Evolutionary conservation across 2,888 invertebrate genomes (phyloP), one percentile per base, ranked within the genome.

Genomic region (Eulithis testata): DNA sequence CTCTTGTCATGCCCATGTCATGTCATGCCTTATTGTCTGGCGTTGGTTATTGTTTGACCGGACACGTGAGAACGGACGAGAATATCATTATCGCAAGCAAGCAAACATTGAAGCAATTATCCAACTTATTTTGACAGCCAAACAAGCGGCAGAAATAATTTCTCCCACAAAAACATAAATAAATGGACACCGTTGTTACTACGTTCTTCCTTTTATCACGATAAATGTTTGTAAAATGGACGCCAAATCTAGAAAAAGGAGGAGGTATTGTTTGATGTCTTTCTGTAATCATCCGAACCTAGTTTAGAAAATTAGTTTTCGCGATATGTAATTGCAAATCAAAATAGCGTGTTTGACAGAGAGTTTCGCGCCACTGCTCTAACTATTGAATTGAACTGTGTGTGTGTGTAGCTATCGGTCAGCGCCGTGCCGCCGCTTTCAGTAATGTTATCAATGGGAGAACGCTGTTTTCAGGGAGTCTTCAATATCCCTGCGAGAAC

Each of bases 141-240:
- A 81, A 80, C 80, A 79, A 88, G 54, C 65, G 37, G 52, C 44
- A 57, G 49, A 60, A 65, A 40, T 21, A 66, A 87, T 87, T 85
- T 89, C 84, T 88, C 87, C 80, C 75, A 74, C 74, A 66, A 89
- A 92, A 92, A 90, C 89, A 80, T 88, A 90, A 92, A 91, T 93
- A 93, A 92, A 93, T 93, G 93, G 93, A 87, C 91, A 92, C 91
- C 89, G 86, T 91, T 89, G 79, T 83, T 85, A 79, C 89, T 91
- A 91, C 90, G 90, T 89, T 88, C 83, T 86, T 90, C 85, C 83
- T 90, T 84, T 82, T 87, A 85, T 76, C 76, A 80, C 79, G 76
- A 85, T 81, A 87, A 81, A 83, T 89, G 85, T 87, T 86, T 87
- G 77, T 90, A 89, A 90, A 88, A 93, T 93, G 93, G 93, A 92